A percentile compares a stretch with the other conserved stretches of the same genome.
Evolutionary conservation across 2,888 invertebrate species (phyloP).

Genomic region (Chouioia cunea): DNA sequence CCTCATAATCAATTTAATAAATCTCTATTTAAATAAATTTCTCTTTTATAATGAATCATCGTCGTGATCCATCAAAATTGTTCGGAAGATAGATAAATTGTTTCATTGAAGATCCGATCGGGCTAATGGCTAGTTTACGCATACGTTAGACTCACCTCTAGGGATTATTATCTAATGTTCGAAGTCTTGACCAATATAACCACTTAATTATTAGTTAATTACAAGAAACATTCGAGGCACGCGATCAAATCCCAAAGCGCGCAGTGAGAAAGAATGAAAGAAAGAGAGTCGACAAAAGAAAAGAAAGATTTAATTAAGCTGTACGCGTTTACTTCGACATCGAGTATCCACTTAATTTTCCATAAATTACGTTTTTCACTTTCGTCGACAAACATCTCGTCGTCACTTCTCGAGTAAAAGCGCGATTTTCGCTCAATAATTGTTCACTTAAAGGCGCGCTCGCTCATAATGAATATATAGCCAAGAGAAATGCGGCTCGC

Average conservation of each 20-base stretch:
- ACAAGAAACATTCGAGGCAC: neutral
- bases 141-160: no score
- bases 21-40: constrained; percentile 17
- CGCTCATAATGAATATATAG: no score
- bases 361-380: constrained; percentile 17
- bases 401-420: neutral
- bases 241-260: neutral
- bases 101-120: no score
- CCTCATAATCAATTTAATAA: constrained; percentile 20
- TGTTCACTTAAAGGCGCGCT: no score
- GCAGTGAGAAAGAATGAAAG: neutral
- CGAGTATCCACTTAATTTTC: constrained; percentile 12
- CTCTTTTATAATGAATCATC: constrained; percentile 6
- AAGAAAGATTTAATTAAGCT: constrained; percentile 15
- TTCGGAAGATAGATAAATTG: no score
- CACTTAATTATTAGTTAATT: constrained; percentile 24
- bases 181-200: neutral
- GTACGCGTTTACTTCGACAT: neutral
- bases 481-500: neutral
- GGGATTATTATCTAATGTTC: neutral
- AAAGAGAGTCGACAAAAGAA: no score
- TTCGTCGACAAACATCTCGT: neutral
- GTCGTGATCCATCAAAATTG: no score
- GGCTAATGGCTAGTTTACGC: no score
- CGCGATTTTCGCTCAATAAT: neutral